Percentiles rank a stretch among this genome's conserved stretches.
Conservation (phyloP, 2,888 invertebrate species). For the Campopleginae sp. region DNA sequence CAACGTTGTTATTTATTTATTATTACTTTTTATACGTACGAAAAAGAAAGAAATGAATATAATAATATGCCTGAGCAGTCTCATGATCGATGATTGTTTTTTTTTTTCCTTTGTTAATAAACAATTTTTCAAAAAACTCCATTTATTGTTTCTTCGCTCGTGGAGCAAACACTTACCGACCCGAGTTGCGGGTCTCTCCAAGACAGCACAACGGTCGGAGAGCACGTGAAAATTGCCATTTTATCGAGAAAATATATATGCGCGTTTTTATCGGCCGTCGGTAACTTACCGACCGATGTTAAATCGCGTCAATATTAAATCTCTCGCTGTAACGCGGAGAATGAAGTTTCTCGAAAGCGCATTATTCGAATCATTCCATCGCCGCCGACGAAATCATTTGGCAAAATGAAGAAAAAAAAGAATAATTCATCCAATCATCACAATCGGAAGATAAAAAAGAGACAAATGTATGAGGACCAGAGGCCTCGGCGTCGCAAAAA, state of each 20-base stretch:
- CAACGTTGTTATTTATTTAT: conserved; percentile 42
- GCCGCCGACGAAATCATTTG: neutral
- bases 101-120: conserved; percentile 72
- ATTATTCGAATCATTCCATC: neutral
- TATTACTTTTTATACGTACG: conserved; percentile 5
- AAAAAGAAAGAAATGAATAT: conserved; percentile 35
- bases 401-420: neutral
- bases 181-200: too few relatives aligned
- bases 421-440: neutral
- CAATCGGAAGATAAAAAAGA: neutral
- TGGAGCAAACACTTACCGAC: neutral
- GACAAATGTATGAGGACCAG: conserved; percentile 30
- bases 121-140: conserved; percentile 68
- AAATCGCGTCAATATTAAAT: neutral
- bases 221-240: too few relatives aligned
- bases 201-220: too few relatives aligned
- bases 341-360: too few relatives aligned
- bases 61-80: conserved; percentile 19
- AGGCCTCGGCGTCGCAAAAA: conserved; percentile 49
- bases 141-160: neutral
- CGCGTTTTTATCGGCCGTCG: too few relatives aligned
- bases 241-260: too few relatives aligned
- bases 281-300: neutral
- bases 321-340: too few relatives aligned
- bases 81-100: conserved; percentile 75